Conservation (phyloP, 2,888 invertebrate genomes). For the Mayetiola destructor region DNA sequence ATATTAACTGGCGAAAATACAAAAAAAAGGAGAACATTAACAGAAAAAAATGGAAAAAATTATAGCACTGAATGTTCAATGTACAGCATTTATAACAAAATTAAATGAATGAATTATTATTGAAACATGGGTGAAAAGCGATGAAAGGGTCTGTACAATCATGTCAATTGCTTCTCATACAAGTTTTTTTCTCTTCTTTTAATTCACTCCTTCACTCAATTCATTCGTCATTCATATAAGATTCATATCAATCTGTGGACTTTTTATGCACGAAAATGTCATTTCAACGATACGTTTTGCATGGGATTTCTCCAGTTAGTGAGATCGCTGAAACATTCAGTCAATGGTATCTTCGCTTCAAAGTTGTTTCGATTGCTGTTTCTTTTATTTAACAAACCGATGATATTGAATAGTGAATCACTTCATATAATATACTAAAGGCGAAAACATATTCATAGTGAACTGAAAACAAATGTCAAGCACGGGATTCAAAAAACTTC, state of each 20-base stretch:
- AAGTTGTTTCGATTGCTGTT: no score
- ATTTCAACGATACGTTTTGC: no score
- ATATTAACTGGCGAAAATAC: no score
- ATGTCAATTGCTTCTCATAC: slow-evolving; percentile 1
- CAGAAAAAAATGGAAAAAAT: not conserved
- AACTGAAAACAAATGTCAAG: no score
- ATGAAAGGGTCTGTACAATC: not conserved
- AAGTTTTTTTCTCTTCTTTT: slow-evolving; percentile 1
- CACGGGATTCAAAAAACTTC: no score
- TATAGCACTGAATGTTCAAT: not conserved
- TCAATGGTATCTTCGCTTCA: no score
- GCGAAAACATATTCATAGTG: no score
- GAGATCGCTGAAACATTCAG: no score
- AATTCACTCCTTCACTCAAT: not conserved
- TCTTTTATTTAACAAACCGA: no score
- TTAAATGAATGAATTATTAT: not conserved
- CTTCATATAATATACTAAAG: no score
- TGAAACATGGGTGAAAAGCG: not conserved
- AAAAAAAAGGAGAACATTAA: not conserved
- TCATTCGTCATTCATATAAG: not conserved
- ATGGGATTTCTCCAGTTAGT: no score
- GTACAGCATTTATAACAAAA: not conserved
- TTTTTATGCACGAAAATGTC: not conserved
- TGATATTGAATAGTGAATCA: no score
- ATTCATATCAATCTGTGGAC: not conserved